These are phyloP conservation scores for Zonitis immaculata DNA, from an alignment of 2,888 invertebrate species.

Conservation along the genomic window DNA sequence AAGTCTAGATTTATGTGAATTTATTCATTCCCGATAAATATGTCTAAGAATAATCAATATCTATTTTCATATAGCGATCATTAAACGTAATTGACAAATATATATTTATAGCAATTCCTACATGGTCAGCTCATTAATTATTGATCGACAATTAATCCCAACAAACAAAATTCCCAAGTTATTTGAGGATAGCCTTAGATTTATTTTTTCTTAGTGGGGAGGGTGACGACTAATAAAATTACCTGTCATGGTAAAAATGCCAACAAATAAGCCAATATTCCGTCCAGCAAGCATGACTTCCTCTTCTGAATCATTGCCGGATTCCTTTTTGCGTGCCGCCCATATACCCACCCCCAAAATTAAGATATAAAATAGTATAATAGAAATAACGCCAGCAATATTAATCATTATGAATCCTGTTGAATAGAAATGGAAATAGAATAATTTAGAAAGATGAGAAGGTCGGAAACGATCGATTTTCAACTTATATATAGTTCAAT, in stretches of 20 bases:
- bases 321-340: conserved; percentile 91
- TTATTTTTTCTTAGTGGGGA: background rate
- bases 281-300: conserved; percentile 98
- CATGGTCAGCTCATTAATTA: too few relatives aligned
- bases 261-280: conserved; percentile 94
- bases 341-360: conserved; percentile 95
- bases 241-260: conserved; percentile 99
- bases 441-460: too few relatives aligned
- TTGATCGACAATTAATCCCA: too few relatives aligned
- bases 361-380: conserved; percentile 92
- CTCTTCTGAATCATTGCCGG: conserved; percentile 87
- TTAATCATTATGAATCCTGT: conserved; percentile 70
- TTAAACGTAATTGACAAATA: too few relatives aligned
- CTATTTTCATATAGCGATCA: too few relatives aligned
- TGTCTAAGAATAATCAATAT: too few relatives aligned
- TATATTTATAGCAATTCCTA: too few relatives aligned
- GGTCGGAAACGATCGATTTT: background rate
- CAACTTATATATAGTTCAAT: background rate
- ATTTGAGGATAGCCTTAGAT: background rate
- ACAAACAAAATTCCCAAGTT: too few relatives aligned
- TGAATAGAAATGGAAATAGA: conserved; percentile 2
- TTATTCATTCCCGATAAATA: too few relatives aligned
- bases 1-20: too few relatives aligned
- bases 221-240: conserved; percentile 17
- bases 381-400: conserved; percentile 87